Evolutionary conservation across 2,113 vertebrate species (phyloP).

Genomic region (Mus pahari): DNA sequence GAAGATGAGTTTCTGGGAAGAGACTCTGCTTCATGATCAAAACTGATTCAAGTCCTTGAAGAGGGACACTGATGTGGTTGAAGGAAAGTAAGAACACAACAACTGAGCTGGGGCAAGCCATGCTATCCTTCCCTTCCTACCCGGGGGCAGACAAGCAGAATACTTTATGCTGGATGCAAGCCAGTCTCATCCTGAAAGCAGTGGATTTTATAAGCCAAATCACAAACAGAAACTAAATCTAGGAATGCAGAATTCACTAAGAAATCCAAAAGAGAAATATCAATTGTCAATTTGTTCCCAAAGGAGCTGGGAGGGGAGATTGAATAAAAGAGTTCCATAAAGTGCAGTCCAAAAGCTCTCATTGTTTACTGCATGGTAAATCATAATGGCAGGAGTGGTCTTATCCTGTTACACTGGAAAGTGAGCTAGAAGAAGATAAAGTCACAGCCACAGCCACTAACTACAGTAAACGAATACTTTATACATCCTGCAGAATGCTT

Average conservation of each 20-base stretch:
- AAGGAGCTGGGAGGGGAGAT: conserved; percentile 45
- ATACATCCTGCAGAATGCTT: conserved; percentile 34
- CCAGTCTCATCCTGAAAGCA: conserved; percentile 62
- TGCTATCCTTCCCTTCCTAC: neutral
- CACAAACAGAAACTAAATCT: conserved; percentile 77
- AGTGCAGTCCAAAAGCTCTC: conserved; percentile 69
- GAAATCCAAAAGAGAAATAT: conserved; percentile 78
- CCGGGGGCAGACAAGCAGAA: conserved; percentile 53
- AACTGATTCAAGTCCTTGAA: neutral
- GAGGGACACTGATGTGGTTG: neutral
- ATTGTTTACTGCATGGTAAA: conserved; percentile 70
- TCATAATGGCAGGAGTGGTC: conserved; percentile 75
- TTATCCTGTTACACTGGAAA: conserved; percentile 71
- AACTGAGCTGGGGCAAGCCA: neutral
- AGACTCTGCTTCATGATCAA: neutral
- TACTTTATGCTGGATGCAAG: conserved; percentile 47
- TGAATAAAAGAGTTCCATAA: conserved; percentile 73
- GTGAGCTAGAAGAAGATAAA: conserved; percentile 71
- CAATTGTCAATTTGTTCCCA: conserved; percentile 74
- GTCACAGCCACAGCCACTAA: conserved; percentile 66
- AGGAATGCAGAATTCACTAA: conserved; percentile 69
- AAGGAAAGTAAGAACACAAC: conserved; percentile 8
- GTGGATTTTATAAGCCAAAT: conserved; percentile 67
- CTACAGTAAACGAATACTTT: conserved; percentile 65
- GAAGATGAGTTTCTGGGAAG: conserved; percentile 17